Evolutionary conservation across 1,140 invertebrate species (phyloP).

Genomic region (Lepidurus couesii): DNA sequence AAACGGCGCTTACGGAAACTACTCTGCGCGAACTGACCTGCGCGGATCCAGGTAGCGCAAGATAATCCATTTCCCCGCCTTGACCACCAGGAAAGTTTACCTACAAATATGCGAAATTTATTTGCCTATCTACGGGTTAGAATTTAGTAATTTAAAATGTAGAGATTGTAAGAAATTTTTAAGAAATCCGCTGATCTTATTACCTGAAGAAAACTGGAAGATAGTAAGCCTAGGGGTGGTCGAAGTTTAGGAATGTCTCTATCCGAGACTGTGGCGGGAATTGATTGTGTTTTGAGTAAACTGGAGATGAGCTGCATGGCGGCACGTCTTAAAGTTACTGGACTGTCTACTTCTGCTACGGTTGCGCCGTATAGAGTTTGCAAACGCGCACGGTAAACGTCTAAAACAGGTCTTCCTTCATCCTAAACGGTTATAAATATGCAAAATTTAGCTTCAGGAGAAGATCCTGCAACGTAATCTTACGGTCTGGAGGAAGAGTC

Average conservation of each 20-base stretch:
- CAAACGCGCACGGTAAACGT: conserved; percentile 27
- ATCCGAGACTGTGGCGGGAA: conserved; percentile 2
- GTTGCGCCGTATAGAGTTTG: conserved; percentile 30
- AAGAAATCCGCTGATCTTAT: background rate
- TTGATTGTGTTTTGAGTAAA: background rate
- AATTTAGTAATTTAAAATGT: too few species aligned
- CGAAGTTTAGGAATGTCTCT: conserved; percentile 18
- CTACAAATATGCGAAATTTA: background rate
- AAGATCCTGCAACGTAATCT: background rate
- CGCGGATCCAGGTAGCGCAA: conserved; percentile 23
- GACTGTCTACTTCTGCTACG: background rate
- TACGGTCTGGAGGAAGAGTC: conserved; percentile 20
- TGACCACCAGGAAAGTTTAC: conserved; percentile 23
- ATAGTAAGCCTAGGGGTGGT: conserved; percentile 29
- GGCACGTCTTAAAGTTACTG: background rate
- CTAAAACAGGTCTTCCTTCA: conserved; percentile 13
- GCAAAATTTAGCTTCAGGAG: background rate
- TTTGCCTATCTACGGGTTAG: too few species aligned
- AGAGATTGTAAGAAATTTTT: background rate
- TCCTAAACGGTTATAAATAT: background rate
- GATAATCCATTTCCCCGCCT: conserved; percentile 24
- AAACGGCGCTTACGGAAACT: conserved; percentile 26
- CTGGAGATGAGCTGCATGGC: background rate
- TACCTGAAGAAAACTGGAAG: conserved; percentile 28
- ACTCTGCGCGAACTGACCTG: conserved; percentile 25